These are phyloP conservation scores for Ctenodactylus gundi DNA, from an alignment of 2,113 vertebrate species.

Conservation along the genomic window DNA sequence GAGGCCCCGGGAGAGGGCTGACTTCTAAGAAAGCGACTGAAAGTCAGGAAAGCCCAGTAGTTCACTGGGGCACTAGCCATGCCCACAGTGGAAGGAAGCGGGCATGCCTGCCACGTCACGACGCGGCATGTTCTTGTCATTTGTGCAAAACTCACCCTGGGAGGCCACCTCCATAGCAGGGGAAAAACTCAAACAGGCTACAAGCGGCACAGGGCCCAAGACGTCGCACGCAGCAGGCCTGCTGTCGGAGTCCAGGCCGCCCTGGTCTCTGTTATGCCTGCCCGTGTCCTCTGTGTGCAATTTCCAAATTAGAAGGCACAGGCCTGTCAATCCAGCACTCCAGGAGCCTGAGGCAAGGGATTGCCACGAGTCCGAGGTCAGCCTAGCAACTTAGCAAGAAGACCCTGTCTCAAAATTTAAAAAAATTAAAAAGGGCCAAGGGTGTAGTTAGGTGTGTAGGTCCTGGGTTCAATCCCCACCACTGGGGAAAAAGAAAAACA, in stretches of 20 bases:
- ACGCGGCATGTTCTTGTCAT: too few relatives aligned
- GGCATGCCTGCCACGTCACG: too few relatives aligned
- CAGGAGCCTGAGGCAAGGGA: background rate
- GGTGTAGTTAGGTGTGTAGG: background rate
- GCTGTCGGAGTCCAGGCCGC: too few relatives aligned
- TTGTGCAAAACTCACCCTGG: accelerated
- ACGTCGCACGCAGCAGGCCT: too few relatives aligned
- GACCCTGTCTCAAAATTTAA: background rate
- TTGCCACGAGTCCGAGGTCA: background rate
- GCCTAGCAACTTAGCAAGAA: background rate
- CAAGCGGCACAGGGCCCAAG: too few relatives aligned
- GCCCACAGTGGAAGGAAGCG: too few relatives aligned
- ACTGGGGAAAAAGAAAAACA: background rate
- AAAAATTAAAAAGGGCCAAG: background rate
- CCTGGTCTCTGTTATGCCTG: too few relatives aligned
- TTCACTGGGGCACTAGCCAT: too few relatives aligned
- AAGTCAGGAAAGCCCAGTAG: accelerated
- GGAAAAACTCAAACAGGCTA: accelerated
- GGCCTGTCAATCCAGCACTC: background rate
- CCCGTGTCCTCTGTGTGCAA: too few relatives aligned
- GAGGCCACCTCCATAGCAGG: accelerated
- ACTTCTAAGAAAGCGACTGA: background rate
- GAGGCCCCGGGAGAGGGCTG: accelerated
- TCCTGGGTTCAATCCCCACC: background rate
- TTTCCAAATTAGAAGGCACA: background rate